Percentiles rank a stretch among this genome's conserved stretches.
Evolutionary conservation across 2,888 invertebrate species (phyloP).

Genomic region (Drosophila nr. fundita): DNA sequence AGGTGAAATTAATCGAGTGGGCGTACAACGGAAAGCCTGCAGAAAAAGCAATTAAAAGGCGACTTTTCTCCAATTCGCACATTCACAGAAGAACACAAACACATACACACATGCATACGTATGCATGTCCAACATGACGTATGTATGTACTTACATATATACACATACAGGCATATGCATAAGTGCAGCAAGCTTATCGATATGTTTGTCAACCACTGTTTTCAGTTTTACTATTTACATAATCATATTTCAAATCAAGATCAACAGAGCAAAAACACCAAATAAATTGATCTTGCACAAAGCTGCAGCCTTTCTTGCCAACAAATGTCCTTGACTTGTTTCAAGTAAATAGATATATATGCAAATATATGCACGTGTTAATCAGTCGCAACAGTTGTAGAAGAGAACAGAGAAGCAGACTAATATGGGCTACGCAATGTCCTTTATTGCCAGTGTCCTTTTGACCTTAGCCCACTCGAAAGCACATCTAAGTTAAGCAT

Average conservation of each 20-base stretch:
- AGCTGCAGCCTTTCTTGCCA: not conserved
- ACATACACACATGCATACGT: not conserved
- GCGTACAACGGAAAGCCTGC: constrained; percentile 46
- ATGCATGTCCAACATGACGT: constrained; percentile 13
- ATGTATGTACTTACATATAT: not conserved
- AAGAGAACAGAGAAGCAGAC: constrained; percentile 2
- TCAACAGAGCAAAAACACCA: not conserved
- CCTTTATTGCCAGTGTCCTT: constrained; percentile 41
- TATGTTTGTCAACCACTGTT: constrained; percentile 8
- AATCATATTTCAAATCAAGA: constrained; percentile 1
- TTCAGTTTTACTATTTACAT: constrained; percentile 8
- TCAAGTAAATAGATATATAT: not conserved
- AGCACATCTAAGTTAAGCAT: constrained; percentile 4
- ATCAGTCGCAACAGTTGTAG: constrained; percentile 15
- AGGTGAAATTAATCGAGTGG: constrained; percentile 56
- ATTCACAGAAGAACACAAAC: not conserved
- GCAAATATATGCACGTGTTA: not conserved
- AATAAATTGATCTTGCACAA: not conserved
- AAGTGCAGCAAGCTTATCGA: constrained; percentile 19
- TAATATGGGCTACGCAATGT: constrained; percentile 5
- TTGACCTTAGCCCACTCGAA: constrained; percentile 62
- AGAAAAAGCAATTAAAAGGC: constrained; percentile 42
- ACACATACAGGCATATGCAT: not conserved
- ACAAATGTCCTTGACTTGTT: constrained; percentile 6
- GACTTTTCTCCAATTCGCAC: constrained; percentile 17